Conservation (phyloP, 2,113 vertebrate genomes). For the Alosa alosa region DNA sequence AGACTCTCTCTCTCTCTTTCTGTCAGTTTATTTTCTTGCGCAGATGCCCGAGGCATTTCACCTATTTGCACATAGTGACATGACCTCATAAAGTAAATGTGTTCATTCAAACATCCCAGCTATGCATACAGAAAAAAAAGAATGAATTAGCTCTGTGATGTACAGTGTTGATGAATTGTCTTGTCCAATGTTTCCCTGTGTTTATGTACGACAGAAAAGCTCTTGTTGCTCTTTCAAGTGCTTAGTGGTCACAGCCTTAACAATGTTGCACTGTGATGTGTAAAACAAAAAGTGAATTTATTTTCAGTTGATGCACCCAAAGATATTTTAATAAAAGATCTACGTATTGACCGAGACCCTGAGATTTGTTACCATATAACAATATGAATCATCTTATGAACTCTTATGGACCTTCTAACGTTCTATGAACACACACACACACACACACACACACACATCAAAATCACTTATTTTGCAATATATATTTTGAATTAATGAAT, state of each 20-base stretch:
- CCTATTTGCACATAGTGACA: not conserved
- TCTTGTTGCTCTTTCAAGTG: not conserved
- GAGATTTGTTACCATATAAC: not conserved
- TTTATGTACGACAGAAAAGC: not conserved
- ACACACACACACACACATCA: no score
- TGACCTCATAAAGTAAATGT: not conserved
- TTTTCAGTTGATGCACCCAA: constrained; percentile 15
- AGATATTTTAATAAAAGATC: constrained; percentile 18
- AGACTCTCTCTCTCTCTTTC: not conserved
- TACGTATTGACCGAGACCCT: not conserved
- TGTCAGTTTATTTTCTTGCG: not conserved
- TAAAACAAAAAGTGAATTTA: constrained; percentile 12
- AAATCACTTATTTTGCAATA: no score
- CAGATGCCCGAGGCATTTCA: not conserved
- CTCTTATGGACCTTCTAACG: no score
- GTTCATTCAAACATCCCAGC: not conserved
- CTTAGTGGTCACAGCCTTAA: not conserved
- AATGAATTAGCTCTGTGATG: not conserved
- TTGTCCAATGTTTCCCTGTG: not conserved
- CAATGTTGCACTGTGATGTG: constrained; percentile 9
- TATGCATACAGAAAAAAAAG: not conserved
- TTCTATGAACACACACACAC: no score
- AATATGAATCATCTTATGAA: no score
- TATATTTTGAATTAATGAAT: no score
- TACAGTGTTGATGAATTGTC: not conserved